Evolutionary conservation across 2,888 invertebrate genomes (phyloP), one percentile per base, ranked within the genome.

Genomic region (Agapostemon virescens): DNA sequence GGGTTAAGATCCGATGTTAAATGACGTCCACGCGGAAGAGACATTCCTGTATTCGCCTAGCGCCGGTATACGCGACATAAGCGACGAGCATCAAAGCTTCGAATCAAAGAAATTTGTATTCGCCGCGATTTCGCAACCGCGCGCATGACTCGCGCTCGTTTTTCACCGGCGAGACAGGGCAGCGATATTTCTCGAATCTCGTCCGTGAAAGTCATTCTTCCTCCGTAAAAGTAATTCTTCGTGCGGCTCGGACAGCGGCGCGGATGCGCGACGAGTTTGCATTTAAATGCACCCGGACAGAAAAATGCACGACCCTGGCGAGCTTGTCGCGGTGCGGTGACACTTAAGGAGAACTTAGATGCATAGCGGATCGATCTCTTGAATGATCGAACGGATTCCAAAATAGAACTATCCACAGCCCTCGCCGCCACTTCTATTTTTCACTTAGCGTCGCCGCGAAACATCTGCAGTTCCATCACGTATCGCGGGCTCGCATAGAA

Each of bases 281-380:
- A 76, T 76, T 76, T 76, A 76, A 76, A 76, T 76, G 75, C 52
- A 9, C n/a, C 23, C 7, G 20, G 33, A 23, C 63, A 64, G 69
- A 75, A 63, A 63, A 75, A 69, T 63, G 58, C 63, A 52, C 52
- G 61, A 23, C 40, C 63, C 30, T 45, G 67, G 42, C 67, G n/a
- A 45, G 42, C 17, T 26, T 20, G 49, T 9, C 66, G 36, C 66
- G 36, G 30, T 52, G 42, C 11, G n/a, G 66, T 38, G 49, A 72
- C 72, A 52, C 66, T 66, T 66, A 64, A 52, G 26, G 38, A 30
- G 52, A 26, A 36, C 23, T 13, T 64, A 36, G 20, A 52, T 64
- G 26, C 38, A 26, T 36, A 15, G 38, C n/a, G 36, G n/a, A 52
- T 52, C 66, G 52, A 66, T 66, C 30, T 9, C 23, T 36, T 36